Evolutionary conservation across 2,113 vertebrate genomes (phyloP).

Genomic region (Callionymus lyra): DNA sequence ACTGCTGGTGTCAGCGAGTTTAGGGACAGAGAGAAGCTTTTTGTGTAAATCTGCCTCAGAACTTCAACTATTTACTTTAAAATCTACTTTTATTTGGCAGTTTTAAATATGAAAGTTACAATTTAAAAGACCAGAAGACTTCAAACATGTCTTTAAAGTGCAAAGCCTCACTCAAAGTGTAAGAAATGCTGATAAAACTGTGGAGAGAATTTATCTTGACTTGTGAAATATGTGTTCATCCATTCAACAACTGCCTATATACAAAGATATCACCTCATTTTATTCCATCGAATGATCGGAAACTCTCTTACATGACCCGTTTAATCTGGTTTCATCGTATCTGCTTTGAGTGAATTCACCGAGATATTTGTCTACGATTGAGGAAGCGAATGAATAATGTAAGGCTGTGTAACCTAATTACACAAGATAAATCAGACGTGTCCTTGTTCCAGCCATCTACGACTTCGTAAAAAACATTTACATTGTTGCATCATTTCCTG

Average conservation of each 20-base stretch:
- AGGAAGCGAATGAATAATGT: conserved; percentile 16
- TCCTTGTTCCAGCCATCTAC: too few relatives aligned
- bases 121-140: too few relatives aligned
- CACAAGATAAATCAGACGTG: background rate
- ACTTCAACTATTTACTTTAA: too few relatives aligned
- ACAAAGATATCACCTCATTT: conserved; percentile 11
- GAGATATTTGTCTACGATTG: conserved; percentile 5
- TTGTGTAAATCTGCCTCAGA: background rate
- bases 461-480: too few relatives aligned
- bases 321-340: conserved; percentile 30
- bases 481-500: too few relatives aligned
- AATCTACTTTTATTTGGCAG: too few relatives aligned
- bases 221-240: background rate
- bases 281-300: conserved; percentile 15
- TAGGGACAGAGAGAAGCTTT: conserved; percentile 1
- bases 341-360: conserved; percentile 22
- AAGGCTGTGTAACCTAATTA: conserved; percentile 8
- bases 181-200: conserved; percentile 6
- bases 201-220: background rate
- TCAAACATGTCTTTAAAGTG: background rate
- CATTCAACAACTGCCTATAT: background rate
- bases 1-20: conserved; percentile 14
- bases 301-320: conserved; percentile 28
- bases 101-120: too few relatives aligned
- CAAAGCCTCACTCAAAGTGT: conserved; percentile 20